Percentiles rank a stretch among this genome's conserved stretches.
These are phyloP conservation scores for Catharus minimus DNA, from an alignment of 2,113 vertebrate species.

Conservation along the genomic window DNA sequence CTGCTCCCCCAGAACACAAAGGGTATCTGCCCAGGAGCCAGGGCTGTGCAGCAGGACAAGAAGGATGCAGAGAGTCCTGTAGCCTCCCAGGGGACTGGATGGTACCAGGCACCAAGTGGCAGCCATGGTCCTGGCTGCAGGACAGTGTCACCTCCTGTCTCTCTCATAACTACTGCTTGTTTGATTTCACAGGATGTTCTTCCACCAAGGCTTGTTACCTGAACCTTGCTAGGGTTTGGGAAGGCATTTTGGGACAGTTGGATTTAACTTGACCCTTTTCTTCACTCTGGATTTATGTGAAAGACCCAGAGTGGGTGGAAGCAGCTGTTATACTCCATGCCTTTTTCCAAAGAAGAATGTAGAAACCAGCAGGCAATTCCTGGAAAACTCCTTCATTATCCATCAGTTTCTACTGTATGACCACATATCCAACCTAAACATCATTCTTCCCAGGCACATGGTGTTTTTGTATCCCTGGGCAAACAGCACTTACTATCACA, in stretches of 20 bases:
- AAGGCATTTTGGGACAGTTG: background rate
- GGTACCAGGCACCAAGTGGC: background rate
- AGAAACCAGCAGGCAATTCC: background rate
- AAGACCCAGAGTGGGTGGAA: background rate
- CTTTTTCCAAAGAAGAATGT: background rate
- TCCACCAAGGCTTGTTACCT: background rate
- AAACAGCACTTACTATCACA: background rate
- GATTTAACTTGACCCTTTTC: background rate
- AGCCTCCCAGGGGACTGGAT: background rate
- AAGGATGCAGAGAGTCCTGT: background rate
- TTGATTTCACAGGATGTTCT: background rate
- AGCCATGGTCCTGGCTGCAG: rapidly evolving
- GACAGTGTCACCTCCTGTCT: background rate
- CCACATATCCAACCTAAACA: background rate
- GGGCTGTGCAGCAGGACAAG: background rate
- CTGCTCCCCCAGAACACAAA: background rate
- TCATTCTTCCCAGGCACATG: background rate
- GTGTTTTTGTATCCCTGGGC: background rate
- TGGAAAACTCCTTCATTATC: background rate
- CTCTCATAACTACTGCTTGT: background rate
- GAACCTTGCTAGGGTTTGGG: background rate
- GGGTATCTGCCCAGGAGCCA: background rate
- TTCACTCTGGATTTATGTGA: background rate
- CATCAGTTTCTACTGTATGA: background rate
- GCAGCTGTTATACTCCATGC: background rate